Base-by-base conservation (phyloP, 1,140 invertebrate species). In the Drosophila rhopaloa region DNA sequence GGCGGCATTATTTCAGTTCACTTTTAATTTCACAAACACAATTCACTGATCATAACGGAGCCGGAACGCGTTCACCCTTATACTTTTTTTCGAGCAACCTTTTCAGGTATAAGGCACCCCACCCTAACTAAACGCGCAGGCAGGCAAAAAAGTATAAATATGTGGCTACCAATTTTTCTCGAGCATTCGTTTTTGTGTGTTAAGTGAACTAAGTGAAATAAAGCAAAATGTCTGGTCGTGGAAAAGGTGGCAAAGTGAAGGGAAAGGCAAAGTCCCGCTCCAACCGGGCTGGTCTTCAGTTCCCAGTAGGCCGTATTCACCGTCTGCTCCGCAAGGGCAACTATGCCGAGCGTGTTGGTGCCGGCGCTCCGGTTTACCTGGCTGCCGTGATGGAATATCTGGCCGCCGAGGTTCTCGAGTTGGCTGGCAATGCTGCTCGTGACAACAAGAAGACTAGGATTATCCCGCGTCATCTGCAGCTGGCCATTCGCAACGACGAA, bases 401-500 rank as follows among this genome's bases (percentile, higher is more conserved):
- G 37, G 91, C 95, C 67, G 96, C 96, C 92, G 96, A 97, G 93
- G 95, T 97, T 14, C 92, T 96, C 55, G 96, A 96, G 81, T 94
- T 96, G 92, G 96, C 96, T 32, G 95, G 96, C 4, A 97, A 97
- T 79, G 96, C 96, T 24, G 24, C 24, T 24, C 24, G 24, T 24
- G 24, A 24, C 24, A 24, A 24, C 24, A 24, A 24, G 24, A 24
- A 24, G 24, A 24, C 24, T 14, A 93, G 97, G 59, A 96, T 98
- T 41, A 96, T 96, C 57, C 97, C 97, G 0, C 94, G 97, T 51
- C 97, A 98, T 91, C 93, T 98, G 2, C 94, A 97, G 67, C 91
- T 98, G 50, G 97, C 97, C 7, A 96, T 98, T 16, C 94, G 96
- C 40, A 97, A 97, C 92, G 97, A 98, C 93, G 96, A 97, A 76